Base-by-base conservation (phyloP, 2,113 vertebrate genomes). In the Siniperca knerii region DNA sequence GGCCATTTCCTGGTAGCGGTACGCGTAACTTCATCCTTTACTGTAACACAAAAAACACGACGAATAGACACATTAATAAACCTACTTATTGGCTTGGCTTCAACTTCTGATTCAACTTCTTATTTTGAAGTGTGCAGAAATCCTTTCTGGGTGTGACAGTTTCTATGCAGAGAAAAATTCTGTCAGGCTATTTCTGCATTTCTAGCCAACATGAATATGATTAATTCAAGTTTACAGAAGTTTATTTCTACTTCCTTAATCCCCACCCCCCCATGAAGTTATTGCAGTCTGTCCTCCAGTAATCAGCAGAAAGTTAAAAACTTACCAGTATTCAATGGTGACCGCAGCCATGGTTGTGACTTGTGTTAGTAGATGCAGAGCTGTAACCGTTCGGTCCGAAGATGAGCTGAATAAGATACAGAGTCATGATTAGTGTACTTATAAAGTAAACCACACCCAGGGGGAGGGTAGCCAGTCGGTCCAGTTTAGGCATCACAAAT, bases 291-390 rank as follows among this genome's bases (percentile, higher is more conserved):
- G 42, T 33, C 40, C 50, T 6, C 29, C 29, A 40, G 6, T 11
- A 7, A 58, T 23, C 11, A 48, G 54, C 66, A 25, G 21, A 72
- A 52, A 85, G 9, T 15, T 0, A n/a, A 20, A 52, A 54, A 85
- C 91, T 86, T 78, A 93, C 94, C 87, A 94, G 75, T 91, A 90
- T 84, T 93, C 83, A 25, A 91, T 15, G 1, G 16, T 29, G 58
- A 94, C 60, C 6, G 61, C 6, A 1, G 40, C 0, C 71, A 93
- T 87, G 20, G n/a, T 83, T 79, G 23, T 69, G 35, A 1, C 8
- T 48, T 40, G 29, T 73, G 25, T 7, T 2, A 5, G 37, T 2
- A 2, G 8, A 29, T 21, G 25, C 1, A n/a, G 71, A 57, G 65
- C 52, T 82, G 79, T 9, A n/a, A 58, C 55, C 11, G 4, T 21